A percentile compares a stretch with the other conserved stretches of the same genome.
These are phyloP conservation scores for Cercopithecus petaurista DNA, from an alignment of 2,797 vertebrate genomes.

Conservation along the genomic window DNA sequence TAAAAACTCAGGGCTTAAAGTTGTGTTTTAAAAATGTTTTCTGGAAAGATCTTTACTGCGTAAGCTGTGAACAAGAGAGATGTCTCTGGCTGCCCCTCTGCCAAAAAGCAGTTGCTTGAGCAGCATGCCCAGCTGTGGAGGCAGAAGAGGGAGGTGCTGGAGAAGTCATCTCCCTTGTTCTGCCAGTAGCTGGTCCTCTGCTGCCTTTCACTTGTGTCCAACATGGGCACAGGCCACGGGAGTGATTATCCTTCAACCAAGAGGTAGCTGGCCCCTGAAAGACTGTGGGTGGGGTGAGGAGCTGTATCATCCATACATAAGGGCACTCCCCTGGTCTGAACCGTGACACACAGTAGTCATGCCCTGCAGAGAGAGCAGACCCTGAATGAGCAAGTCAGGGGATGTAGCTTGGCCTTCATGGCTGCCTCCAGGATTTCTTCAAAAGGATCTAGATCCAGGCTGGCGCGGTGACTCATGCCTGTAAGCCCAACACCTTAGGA, in stretches of 20 bases:
- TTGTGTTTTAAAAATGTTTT: neutral
- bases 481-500: neutral
- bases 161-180: neutral
- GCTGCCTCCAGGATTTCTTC: neutral
- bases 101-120: neutral
- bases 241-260: neutral
- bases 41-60: neutral
- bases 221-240: neutral
- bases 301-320: neutral
- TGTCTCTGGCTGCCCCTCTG: neutral
- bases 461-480: neutral
- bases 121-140: neutral
- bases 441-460: neutral
- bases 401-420: neutral
- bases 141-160: neutral
- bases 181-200: fast-evolving
- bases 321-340: neutral
- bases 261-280: neutral
- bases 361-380: neutral
- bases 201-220: neutral
- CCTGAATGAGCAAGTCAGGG: neutral
- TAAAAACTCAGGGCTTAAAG: neutral
- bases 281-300: too few relatives aligned
- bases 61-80: neutral
- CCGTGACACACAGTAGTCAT: neutral